Percentiles rank a stretch among this genome's conserved stretches.
Evolutionary conservation across 1,140 invertebrate genomes (phyloP).

Genomic region (Geopemphigus sp.): DNA sequence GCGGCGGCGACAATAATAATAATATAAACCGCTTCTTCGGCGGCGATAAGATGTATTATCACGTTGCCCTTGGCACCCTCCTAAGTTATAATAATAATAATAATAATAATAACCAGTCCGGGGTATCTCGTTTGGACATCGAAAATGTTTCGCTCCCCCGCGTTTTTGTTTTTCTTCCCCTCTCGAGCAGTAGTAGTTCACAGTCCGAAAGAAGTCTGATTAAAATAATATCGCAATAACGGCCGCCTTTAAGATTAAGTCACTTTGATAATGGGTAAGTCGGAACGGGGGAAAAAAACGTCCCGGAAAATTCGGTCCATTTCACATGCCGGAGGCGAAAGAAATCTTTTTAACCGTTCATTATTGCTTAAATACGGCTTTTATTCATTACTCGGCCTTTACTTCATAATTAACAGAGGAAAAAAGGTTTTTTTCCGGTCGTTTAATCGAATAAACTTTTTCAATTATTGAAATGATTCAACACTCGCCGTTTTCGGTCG

Average conservation of each 20-base stretch:
- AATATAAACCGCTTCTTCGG: not conserved
- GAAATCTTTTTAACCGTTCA: slow-evolving; percentile 45
- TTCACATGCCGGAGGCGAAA: slow-evolving; percentile 15
- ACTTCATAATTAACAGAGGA: slow-evolving; percentile 41
- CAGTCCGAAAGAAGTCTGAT: slow-evolving; percentile 34
- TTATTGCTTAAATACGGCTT: slow-evolving; percentile 45
- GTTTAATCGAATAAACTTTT: slow-evolving; percentile 49
- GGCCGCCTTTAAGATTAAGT: slow-evolving; percentile 45
- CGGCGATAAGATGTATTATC: not conserved
- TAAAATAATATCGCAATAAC: slow-evolving; percentile 47
- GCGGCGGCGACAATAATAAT: not conserved
- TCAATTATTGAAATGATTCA: slow-evolving; percentile 48
- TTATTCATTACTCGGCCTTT: slow-evolving; percentile 19
- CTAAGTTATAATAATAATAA: slow-evolving; percentile 32
- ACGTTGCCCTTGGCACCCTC: not conserved
- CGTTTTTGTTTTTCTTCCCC: slow-evolving; percentile 31
- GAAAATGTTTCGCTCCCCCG: slow-evolving; percentile 22
- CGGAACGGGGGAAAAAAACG: not conserved
- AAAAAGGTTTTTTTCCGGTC: slow-evolving; percentile 28
- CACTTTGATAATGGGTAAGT: slow-evolving; percentile 20
- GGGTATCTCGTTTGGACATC: slow-evolving; percentile 27
- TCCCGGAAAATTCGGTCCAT: slow-evolving; percentile 35
- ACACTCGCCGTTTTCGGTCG: not conserved
- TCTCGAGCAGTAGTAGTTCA: slow-evolving; percentile 15
- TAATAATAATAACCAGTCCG: not conserved